These are phyloP conservation scores for Hucho hucho DNA, from an alignment of 2,113 vertebrate species.

Conservation along the genomic window DNA sequence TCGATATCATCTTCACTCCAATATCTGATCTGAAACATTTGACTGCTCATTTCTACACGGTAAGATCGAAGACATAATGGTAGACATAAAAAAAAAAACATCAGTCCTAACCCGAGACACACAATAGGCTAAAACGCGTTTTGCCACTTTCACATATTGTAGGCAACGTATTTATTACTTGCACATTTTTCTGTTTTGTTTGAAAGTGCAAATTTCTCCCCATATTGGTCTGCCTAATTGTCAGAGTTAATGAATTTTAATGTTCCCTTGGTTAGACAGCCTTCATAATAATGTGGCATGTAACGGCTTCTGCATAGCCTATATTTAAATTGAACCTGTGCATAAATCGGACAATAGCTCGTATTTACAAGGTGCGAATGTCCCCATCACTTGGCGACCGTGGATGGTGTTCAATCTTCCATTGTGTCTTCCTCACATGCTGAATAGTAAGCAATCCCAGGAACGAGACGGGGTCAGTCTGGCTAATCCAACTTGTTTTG, in stretches of 20 bases:
- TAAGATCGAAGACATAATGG: background rate
- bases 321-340: background rate
- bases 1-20: background rate
- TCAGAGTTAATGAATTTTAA: too few relatives aligned
- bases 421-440: slow-evolving; percentile 59
- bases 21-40: background rate
- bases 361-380: slow-evolving; percentile 58
- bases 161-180: too few relatives aligned
- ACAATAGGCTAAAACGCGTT: too few relatives aligned
- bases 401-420: slow-evolving; percentile 47
- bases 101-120: too few relatives aligned
- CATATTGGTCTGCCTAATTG: too few relatives aligned
- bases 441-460: slow-evolving; percentile 46
- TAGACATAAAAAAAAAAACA: background rate
- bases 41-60: background rate
- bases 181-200: too few relatives aligned
- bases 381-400: slow-evolving; percentile 51
- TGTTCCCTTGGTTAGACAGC: too few relatives aligned
- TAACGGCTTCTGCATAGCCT: too few relatives aligned
- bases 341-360: slow-evolving; percentile 23
- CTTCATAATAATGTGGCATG: too few relatives aligned
- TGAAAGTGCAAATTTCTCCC: too few relatives aligned
- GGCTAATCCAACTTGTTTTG: slow-evolving; percentile 78
- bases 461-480: slow-evolving; percentile 42
- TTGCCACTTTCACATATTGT: too few relatives aligned